Conservation (phyloP, 1,140 invertebrate genomes). For the Drosophila gunungcola region DNA sequence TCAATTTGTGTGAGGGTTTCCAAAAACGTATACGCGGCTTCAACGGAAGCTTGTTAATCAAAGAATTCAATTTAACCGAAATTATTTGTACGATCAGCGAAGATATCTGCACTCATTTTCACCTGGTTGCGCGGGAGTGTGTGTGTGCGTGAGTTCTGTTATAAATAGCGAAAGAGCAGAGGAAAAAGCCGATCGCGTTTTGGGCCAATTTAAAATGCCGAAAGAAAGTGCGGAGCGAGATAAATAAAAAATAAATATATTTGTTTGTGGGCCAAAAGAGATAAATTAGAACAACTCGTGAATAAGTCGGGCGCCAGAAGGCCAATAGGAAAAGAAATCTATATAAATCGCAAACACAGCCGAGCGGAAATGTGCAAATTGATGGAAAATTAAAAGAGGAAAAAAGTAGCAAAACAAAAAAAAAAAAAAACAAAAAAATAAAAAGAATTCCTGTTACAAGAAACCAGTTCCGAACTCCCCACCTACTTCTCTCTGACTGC, state of each 20-base stretch:
- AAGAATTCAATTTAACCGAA: slow-evolving; percentile 2
- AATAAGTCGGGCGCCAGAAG: slow-evolving; percentile 45
- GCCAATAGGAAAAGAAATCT: slow-evolving; percentile 11
- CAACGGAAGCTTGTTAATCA: slow-evolving; percentile 1
- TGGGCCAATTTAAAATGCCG: slow-evolving; percentile 51
- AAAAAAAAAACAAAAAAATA: slow-evolving; percentile 1
- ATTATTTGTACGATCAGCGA: slow-evolving; percentile 18
- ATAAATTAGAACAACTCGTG: slow-evolving; percentile 73
- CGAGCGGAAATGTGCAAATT: slow-evolving; percentile 54
- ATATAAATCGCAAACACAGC: slow-evolving; percentile 32
- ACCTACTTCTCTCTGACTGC: slow-evolving; percentile 43
- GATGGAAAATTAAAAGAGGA: slow-evolving; percentile 45
- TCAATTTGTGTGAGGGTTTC: neutral
- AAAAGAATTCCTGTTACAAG: slow-evolving; percentile 66
- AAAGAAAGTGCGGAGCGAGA: slow-evolving; percentile 75
- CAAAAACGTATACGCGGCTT: neutral
- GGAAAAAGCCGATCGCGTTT: slow-evolving; percentile 67
- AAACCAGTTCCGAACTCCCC: slow-evolving; percentile 55
- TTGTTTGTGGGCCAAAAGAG: slow-evolving; percentile 68
- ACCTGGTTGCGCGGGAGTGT: slow-evolving; percentile 53
- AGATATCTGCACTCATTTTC: slow-evolving; percentile 73
- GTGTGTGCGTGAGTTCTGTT: slow-evolving; percentile 66
- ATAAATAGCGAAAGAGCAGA: slow-evolving; percentile 67
- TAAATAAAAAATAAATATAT: slow-evolving; percentile 62
- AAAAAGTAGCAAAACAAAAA: slow-evolving; percentile 15